These are phyloP conservation scores for Eidolon dupreanum DNA, from an alignment of 2,797 vertebrate species.

Conservation along the genomic window DNA sequence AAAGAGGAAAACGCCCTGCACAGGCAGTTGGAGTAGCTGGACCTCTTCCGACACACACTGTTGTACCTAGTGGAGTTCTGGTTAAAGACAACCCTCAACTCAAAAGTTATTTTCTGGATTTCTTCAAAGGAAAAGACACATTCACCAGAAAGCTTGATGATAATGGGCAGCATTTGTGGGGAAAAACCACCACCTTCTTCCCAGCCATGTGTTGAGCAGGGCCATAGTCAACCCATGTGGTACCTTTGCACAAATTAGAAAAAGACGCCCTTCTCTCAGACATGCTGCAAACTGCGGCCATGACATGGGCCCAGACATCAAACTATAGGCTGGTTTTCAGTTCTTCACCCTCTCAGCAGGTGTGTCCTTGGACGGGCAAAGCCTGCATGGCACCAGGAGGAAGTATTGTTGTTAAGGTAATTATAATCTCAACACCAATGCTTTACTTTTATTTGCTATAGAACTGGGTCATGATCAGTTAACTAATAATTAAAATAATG, in stretches of 20 bases:
- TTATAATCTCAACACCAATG: background rate
- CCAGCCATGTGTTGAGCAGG: background rate
- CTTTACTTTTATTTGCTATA: background rate
- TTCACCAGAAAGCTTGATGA: background rate
- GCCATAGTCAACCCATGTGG: background rate
- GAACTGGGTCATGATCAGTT: background rate
- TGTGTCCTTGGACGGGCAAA: no score
- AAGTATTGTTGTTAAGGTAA: no score
- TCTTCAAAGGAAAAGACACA: background rate
- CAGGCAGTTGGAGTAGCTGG: no score
- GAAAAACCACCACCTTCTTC: background rate
- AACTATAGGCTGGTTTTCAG: background rate
- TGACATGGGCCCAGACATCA: background rate
- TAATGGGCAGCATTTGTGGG: background rate
- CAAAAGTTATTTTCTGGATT: background rate
- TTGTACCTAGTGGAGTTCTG: background rate
- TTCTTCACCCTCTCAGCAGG: background rate
- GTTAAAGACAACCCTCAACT: background rate
- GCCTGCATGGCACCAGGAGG: no score
- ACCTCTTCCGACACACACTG: background rate
- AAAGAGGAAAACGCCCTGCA: accelerated
- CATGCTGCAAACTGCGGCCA: background rate
- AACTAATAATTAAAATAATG: background rate
- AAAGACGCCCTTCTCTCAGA: background rate
- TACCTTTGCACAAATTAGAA: background rate